Base-by-base conservation (phyloP, 1,140 invertebrate species). In the Drosophila ohnishii region DNA sequence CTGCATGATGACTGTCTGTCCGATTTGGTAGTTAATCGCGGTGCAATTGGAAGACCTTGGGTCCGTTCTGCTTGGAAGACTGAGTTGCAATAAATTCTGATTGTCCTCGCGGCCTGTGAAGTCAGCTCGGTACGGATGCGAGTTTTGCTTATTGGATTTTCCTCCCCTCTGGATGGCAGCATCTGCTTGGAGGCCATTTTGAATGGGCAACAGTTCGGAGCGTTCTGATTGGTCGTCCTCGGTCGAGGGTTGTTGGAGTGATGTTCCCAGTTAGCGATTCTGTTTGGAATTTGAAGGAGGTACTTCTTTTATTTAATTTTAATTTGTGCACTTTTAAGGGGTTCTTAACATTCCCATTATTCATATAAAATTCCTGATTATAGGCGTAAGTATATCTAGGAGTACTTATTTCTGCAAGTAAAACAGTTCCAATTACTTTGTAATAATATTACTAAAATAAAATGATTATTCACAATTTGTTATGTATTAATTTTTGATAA, bases 51-150 rank as follows among this genome's bases (percentile, higher is more conserved):
- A 44, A 69, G 83, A 76, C 83, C 79, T 75, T 55, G 9, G 79
- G 79, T 88, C 73, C 63, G 84, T 72, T 87, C 80, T 78, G 74
- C 63, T 87, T 87, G 84, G 80, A 88, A 88, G 80, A 71, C 77
- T 76, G 65, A 25, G 74, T 75, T 80, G 73, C 55, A 87, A 80
- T 87, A 72, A 88, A 72, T 69, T 88, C 80, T 65, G 58, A 84
- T 71, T 80, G 76, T 50, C 37, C 39, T 37, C 35, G 16, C 59
- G 78, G 16, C 16, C 70, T 50, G 22, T 28, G 57, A 79, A 67
- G 59, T 63, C 35, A 63, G n/a, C 61, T 72, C 66, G 39, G 42
- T 44, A 0, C 5, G 22, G 66, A 11, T 28, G 14, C 16, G 34
- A 19, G 39, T 45, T 39, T 50, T 47, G 34, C 83, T 88, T 83